A percentile compares a stretch with the other conserved stretches of the same genome.
These are phyloP conservation scores for Hermaeophaga mercurialis DNA, from an alignment of 2,888 invertebrate species.

Conservation along the genomic window DNA sequence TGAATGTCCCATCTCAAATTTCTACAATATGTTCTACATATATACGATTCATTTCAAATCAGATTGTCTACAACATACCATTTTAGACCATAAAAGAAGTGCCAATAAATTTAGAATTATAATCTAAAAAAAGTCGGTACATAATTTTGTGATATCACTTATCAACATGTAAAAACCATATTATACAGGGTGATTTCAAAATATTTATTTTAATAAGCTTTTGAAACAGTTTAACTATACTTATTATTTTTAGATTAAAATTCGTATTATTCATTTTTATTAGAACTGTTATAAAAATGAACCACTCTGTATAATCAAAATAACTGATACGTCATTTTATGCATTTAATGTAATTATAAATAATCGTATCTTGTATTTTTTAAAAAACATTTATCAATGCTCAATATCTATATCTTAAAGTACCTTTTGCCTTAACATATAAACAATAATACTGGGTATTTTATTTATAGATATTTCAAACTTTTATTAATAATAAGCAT, in stretches of 20 bases:
- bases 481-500: not conserved
- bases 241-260: too few relatives aligned
- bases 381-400: slow-evolving; percentile 9
- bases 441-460: not conserved
- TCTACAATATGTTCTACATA: too few relatives aligned
- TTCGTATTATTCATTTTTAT: not conserved
- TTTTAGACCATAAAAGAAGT: too few relatives aligned
- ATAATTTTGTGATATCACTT: not conserved
- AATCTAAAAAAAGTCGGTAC: not conserved
- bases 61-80: too few relatives aligned
- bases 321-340: not conserved
- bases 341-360: not conserved
- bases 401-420: slow-evolving; percentile 13
- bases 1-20: too few relatives aligned
- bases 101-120: not conserved
- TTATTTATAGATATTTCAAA: not conserved
- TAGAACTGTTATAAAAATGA: not conserved
- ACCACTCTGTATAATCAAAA: not conserved
- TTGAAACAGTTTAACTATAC: too few relatives aligned
- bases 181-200: not conserved
- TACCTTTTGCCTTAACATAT: slow-evolving; percentile 9
- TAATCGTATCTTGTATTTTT: slow-evolving; percentile 14
- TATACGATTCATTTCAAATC: too few relatives aligned
- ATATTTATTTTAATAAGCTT: too few relatives aligned
- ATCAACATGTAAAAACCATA: not conserved